phyloP scores from a whole-genome alignment of 2,113 vertebrate species.

The Anguilla rostrata region DNA sequence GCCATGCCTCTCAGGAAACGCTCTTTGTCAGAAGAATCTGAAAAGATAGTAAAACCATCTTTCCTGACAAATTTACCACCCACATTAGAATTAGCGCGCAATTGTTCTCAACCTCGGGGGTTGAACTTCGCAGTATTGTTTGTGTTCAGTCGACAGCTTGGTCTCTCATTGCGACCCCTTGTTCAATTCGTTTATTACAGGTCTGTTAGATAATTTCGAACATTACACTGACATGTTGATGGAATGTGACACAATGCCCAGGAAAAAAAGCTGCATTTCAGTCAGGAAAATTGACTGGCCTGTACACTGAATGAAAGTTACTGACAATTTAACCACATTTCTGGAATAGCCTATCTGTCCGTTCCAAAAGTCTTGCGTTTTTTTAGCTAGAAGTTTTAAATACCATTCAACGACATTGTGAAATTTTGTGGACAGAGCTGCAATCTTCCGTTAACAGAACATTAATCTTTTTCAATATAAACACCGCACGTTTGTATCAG shows the following conservation, averaged over 20 bases:
- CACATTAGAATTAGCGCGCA: constrained; percentile 13
- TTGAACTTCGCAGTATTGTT: neutral
- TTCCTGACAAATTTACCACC: constrained; percentile 17
- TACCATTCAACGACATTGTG: neutral
- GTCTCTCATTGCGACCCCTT: neutral
- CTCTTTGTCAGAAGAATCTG: constrained; percentile 1
- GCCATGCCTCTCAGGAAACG: constrained; percentile 30
- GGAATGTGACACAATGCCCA: neutral
- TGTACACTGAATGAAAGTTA: neutral
- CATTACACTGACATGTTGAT: neutral
- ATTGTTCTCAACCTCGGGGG: neutral
- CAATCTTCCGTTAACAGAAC: neutral
- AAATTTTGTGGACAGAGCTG: neutral
- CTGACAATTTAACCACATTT: too few species aligned
- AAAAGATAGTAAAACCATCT: constrained; percentile 19
- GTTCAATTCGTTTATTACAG: neutral
- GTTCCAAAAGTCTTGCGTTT: too few species aligned
- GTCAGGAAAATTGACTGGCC: neutral
- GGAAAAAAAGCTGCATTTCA: neutral
- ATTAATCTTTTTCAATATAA: neutral
- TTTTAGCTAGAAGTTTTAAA: neutral
- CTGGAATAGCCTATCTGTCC: too few species aligned
- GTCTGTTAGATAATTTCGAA: neutral
- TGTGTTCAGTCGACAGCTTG: neutral
- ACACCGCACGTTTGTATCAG: neutral